Percentiles rank a stretch among this genome's conserved stretches.
These are phyloP conservation scores for Leptinotarsa lineolata DNA, from an alignment of 1,140 invertebrate genomes.

Conservation along the genomic window DNA sequence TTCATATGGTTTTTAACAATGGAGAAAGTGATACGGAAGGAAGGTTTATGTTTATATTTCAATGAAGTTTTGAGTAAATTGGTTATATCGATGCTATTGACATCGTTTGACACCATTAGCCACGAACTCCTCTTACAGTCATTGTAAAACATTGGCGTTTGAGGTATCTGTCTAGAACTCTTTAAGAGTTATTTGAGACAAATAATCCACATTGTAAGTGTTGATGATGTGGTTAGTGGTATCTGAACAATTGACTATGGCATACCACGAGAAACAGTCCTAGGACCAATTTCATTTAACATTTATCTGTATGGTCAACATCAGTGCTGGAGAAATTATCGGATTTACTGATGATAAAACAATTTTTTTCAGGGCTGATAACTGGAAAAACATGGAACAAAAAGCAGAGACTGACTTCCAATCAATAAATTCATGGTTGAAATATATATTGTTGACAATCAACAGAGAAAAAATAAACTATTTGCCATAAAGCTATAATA, in stretches of 20 bases:
- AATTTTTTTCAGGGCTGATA: conserved; percentile 12
- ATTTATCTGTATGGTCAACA: conserved; percentile 12
- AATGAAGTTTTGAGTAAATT: too few species aligned
- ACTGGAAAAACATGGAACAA: not conserved
- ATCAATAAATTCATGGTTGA: conserved; percentile 14
- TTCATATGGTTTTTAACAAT: too few species aligned
- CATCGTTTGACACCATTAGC: too few species aligned
- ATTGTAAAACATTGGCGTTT: too few species aligned
- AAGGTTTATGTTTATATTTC: too few species aligned
- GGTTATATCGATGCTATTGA: too few species aligned
- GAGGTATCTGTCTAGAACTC: conserved; percentile 10
- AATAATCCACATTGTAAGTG: conserved; percentile 8
- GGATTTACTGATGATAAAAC: conserved; percentile 18
- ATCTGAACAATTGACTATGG: not conserved
- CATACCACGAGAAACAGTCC: conserved; percentile 12
- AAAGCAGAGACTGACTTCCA: conserved; percentile 10
- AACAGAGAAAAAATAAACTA: conserved; percentile 16
- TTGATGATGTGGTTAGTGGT: conserved; percentile 11
- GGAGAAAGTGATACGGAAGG: too few species aligned
- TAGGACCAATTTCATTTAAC: conserved; percentile 21
- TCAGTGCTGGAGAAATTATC: not conserved
- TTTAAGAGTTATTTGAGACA: conserved; percentile 19
- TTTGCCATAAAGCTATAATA: conserved; percentile 4
- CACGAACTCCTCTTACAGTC: too few species aligned
- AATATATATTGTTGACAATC: conserved; percentile 5